Conservation (phyloP, 2,888 invertebrate genomes). For the Tenthredo amoena region DNA sequence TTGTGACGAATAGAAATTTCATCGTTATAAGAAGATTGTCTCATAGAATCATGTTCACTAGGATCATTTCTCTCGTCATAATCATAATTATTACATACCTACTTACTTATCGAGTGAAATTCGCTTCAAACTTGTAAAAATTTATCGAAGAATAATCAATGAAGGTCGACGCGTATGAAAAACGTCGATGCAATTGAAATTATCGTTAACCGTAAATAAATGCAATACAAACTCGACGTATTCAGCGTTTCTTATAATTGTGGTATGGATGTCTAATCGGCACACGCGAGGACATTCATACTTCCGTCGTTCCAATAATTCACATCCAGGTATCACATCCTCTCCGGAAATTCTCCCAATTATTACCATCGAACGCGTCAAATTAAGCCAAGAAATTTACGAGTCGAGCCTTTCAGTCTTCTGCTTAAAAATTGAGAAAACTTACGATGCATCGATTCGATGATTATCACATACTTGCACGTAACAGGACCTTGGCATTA, state of each 20-base stretch:
- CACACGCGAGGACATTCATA: background rate
- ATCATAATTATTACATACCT: background rate
- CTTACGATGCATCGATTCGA: background rate
- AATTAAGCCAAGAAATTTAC: background rate
- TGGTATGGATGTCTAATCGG: background rate
- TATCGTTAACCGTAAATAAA: too few relatives aligned
- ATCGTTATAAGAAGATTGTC: background rate
- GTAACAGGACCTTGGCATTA: background rate
- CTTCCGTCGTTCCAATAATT: background rate
- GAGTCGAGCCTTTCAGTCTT: background rate
- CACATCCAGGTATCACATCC: background rate
- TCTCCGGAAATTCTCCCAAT: background rate
- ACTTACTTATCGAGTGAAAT: background rate
- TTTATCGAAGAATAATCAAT: background rate
- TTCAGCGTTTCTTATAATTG: background rate
- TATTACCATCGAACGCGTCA: background rate
- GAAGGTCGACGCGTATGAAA: background rate
- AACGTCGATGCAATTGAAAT: too few relatives aligned
- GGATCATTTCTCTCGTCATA: background rate
- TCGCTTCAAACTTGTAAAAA: background rate
- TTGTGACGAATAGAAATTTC: background rate
- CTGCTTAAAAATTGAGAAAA: background rate
- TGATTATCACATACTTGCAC: background rate
- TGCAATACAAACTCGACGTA: too few relatives aligned
- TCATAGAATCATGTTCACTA: background rate